Conservation (phyloP, 2,888 invertebrate species). For the Sarcophaga rosellei region DNA sequence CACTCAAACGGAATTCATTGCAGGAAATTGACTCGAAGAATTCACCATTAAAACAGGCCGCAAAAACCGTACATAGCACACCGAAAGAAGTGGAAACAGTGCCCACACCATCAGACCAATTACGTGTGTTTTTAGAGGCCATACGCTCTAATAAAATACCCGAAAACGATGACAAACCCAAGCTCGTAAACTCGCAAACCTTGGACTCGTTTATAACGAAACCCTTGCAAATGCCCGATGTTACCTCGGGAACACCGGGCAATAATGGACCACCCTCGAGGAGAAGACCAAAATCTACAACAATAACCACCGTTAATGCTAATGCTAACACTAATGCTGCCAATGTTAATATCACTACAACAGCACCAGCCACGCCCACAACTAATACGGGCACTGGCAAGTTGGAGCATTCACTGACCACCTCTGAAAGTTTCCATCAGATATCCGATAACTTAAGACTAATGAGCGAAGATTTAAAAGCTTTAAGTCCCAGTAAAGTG, state of each 20-base stretch:
- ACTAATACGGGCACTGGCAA: slow-evolving; percentile 32
- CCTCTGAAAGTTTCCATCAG: slow-evolving; percentile 80
- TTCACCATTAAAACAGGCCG: slow-evolving; percentile 48
- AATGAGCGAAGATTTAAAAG: slow-evolving; percentile 81
- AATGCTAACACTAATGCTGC: slow-evolving; percentile 3
- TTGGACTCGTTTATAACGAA: slow-evolving; percentile 78
- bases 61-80: not conserved
- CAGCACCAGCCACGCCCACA: slow-evolving; percentile 70
- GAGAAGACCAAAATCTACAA: slow-evolving; percentile 50
- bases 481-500: slow-evolving; percentile 78
- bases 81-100: slow-evolving; percentile 70
- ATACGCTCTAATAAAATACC: slow-evolving; percentile 81
- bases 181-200: slow-evolving; percentile 76
- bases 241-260: slow-evolving; percentile 76
- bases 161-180: slow-evolving; percentile 77
- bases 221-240: slow-evolving; percentile 78
- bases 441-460: slow-evolving; percentile 80
- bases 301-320: not conserved
- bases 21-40: slow-evolving; percentile 34
- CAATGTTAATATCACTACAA: not conserved
- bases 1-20: slow-evolving; percentile 41
- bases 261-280: slow-evolving; percentile 64
- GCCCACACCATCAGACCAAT: slow-evolving; percentile 81
- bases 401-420: slow-evolving; percentile 77
- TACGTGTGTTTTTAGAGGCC: slow-evolving; percentile 80